These are phyloP conservation scores for Diacarnus erythraeanus DNA, from an alignment of 37 sponge, comb jelly and placozoan genomes.

Conservation along the genomic window DNA sequence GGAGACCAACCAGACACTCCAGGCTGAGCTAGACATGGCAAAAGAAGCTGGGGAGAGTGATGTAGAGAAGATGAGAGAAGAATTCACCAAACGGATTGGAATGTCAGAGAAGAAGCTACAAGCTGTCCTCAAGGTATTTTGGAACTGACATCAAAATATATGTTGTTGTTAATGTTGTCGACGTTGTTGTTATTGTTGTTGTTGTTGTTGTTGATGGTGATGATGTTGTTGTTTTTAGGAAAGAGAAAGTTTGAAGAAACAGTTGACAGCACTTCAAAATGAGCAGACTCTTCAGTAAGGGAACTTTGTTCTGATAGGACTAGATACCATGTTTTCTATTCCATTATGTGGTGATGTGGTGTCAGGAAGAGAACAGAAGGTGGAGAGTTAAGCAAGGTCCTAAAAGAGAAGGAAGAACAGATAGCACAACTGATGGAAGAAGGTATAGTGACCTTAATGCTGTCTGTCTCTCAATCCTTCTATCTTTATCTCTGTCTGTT, in stretches of 20 bases:
- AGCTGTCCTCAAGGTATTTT: constrained; percentile 52
- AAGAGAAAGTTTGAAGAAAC: constrained; percentile 72
- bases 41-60: constrained; percentile 25
- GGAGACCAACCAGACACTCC: constrained; percentile 62
- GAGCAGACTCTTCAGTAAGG: constrained; percentile 55
- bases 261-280: constrained; percentile 45
- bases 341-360: not conserved
- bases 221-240: constrained; percentile 46
- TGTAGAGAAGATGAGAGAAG: constrained; percentile 57
- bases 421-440: constrained; percentile 81
- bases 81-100: constrained; percentile 65
- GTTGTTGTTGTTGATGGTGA: not conserved
- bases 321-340: not conserved
- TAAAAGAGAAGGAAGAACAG: constrained; percentile 73
- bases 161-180: not conserved
- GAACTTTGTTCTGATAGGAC: not conserved
- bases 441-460: constrained; percentile 34
- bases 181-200: not conserved
- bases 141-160: not conserved
- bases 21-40: constrained; percentile 54
- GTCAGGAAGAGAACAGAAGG: constrained; percentile 21
- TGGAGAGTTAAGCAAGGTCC: constrained; percentile 20
- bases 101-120: constrained; percentile 75
- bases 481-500: too few species aligned
- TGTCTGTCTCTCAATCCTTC: not conserved